phyloP scores from a whole-genome alignment of 2,113 vertebrate species.

The Coregonus clupeaformis region DNA sequence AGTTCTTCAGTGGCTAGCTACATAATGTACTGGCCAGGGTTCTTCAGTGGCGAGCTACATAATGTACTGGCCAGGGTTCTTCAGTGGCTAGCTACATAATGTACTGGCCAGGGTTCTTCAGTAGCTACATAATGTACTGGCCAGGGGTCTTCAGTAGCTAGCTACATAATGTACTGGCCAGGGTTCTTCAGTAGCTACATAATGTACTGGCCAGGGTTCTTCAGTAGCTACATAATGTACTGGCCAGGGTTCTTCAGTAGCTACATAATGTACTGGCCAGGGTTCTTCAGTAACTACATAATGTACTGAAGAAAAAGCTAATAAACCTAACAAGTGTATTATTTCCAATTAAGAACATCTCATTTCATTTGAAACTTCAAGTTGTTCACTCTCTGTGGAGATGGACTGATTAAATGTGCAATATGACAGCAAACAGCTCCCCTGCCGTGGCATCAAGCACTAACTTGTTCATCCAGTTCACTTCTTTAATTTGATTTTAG shows the following conservation, averaged over 20 bases:
- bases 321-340: background rate
- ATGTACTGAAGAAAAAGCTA: background rate
- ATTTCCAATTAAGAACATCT: background rate
- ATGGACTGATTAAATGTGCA: slow-evolving; percentile 33
- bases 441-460: background rate
- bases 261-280: no score
- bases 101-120: no score
- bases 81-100: no score
- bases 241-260: no score
- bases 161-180: no score
- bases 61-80: no score
- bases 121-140: no score
- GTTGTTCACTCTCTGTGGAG: background rate
- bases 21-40: background rate
- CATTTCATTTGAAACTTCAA: background rate
- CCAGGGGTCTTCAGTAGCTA: background rate
- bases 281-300: no score
- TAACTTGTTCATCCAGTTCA: slow-evolving; percentile 29
- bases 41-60: no score
- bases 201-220: background rate
- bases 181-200: background rate
- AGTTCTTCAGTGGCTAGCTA: background rate
- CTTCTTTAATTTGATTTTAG: slow-evolving; percentile 44
- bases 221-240: slow-evolving; percentile 24
- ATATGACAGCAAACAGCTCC: slow-evolving; percentile 13